A percentile compares a stretch with the other conserved stretches of the same genome.
Conservation (phyloP, 2,797 vertebrate species). For the Fistularia commersonii region DNA sequence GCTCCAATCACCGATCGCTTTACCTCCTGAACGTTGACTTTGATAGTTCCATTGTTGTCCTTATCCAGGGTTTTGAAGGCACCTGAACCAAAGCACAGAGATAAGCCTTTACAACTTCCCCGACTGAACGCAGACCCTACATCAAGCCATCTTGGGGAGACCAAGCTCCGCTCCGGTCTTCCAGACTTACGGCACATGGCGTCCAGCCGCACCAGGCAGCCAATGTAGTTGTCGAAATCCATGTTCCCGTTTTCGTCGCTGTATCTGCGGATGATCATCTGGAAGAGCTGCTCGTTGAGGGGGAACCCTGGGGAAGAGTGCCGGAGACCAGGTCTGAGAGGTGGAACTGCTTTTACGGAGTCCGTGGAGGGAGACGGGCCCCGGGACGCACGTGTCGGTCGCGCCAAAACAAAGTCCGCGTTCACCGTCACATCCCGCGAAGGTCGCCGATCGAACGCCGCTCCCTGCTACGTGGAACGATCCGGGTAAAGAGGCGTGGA, state of each 20-base stretch:
- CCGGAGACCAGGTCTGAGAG: no score
- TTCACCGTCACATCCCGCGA: no score
- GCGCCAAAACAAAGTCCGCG: no score
- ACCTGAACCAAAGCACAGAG: constrained; percentile 60
- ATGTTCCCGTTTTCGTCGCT: constrained; percentile 79
- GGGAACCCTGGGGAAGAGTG: constrained; percentile 79
- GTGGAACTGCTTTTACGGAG: no score
- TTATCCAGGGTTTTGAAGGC: constrained; percentile 88
- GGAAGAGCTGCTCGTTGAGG: constrained; percentile 78
- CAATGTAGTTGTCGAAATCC: constrained; percentile 95
- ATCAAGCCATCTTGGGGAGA: not conserved
- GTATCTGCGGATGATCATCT: constrained; percentile 83
- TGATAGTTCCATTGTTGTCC: constrained; percentile 79
- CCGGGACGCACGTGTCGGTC: no score
- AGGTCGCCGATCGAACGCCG: no score
- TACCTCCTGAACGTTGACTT: constrained; percentile 87
- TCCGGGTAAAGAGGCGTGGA: no score
- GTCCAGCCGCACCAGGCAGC: constrained; percentile 91
- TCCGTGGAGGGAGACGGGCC: no score
- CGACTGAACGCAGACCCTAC: not conserved
- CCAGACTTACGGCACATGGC: constrained; percentile 91
- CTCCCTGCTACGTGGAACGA: no score
- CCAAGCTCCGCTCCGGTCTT: not conserved
- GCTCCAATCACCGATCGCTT: constrained; percentile 3
- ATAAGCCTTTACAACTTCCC: not conserved